Conservation (phyloP, 2,888 invertebrate species). For the Nomada fabriciana region DNA sequence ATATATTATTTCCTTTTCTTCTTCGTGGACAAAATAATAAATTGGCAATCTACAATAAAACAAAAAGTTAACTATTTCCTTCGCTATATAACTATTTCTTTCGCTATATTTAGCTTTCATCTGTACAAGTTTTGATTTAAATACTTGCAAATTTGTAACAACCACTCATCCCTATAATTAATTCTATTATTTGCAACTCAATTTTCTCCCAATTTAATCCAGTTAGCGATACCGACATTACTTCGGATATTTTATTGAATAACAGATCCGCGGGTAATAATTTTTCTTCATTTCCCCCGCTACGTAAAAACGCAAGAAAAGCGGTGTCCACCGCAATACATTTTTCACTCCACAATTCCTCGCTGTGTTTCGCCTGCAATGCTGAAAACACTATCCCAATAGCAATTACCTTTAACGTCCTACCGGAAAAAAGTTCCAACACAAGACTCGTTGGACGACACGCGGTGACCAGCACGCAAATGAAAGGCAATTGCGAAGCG, state of each 20-base stretch:
- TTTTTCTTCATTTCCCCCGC: not conserved
- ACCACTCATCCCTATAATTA: no score
- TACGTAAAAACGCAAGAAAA: not conserved
- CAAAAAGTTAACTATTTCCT: no score
- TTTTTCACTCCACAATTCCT: not conserved
- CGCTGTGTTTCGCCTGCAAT: not conserved
- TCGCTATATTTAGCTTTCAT: no score
- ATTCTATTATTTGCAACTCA: no score
- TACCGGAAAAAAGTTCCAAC: not conserved
- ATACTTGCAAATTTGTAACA: no score
- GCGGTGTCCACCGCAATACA: not conserved
- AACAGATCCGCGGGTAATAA: not conserved
- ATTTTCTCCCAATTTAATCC: not conserved
- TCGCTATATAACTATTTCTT: no score
- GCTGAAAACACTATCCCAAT: not conserved
- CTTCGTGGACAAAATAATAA: not conserved
- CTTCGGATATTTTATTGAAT: not conserved
- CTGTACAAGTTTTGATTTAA: no score
- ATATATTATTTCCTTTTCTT: not conserved
- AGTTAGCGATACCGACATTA: not conserved
- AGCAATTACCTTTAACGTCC: not conserved
- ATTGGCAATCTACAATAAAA: not conserved
- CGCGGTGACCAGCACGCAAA: not conserved
- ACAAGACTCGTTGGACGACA: not conserved
- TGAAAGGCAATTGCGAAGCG: slow-evolving; percentile 18